Evolutionary conservation across 37 sponge, comb jelly and placozoan species (phyloP).

Genomic region (Geodia barretti): DNA sequence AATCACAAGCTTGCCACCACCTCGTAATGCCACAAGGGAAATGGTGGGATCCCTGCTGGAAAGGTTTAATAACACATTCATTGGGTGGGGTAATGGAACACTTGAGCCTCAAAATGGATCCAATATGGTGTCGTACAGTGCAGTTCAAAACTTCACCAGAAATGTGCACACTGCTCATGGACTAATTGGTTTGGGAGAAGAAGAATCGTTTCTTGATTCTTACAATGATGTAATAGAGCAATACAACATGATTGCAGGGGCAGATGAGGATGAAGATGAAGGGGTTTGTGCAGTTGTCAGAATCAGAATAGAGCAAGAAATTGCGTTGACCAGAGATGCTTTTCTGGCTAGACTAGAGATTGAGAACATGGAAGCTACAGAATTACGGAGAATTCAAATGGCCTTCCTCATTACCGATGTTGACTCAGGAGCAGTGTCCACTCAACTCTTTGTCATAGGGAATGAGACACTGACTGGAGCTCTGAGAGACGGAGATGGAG

Average conservation of each 20-base stretch:
- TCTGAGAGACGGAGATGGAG: not conserved
- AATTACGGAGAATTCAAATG: slow-evolving; percentile 1
- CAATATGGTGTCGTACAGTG: slow-evolving; percentile 18
- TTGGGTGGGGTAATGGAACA: slow-evolving; percentile 41
- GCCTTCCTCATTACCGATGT: slow-evolving; percentile 23
- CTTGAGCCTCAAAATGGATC: slow-evolving; percentile 26
- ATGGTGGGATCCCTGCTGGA: slow-evolving; percentile 14
- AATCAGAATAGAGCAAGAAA: slow-evolving; percentile 40
- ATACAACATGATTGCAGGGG: not conserved
- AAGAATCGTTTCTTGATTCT: slow-evolving; percentile 30
- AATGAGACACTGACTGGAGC: slow-evolving; percentile 28
- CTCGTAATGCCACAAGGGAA: slow-evolving; percentile 28
- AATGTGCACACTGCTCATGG: slow-evolving; percentile 1
- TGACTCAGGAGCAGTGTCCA: not conserved
- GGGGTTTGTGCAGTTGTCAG: slow-evolving; percentile 50
- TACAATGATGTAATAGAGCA: slow-evolving; percentile 31
- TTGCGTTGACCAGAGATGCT: slow-evolving; percentile 40
- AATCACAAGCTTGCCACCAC: slow-evolving; percentile 18
- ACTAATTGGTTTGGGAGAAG: slow-evolving; percentile 1
- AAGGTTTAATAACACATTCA: slow-evolving; percentile 32
- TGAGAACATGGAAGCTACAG: slow-evolving; percentile 23
- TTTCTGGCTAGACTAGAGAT: slow-evolving; percentile 45
- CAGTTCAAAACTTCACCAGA: not conserved
- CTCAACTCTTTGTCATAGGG: slow-evolving; percentile 17
- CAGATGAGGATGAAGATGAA: slow-evolving; percentile 14